Base-by-base conservation (phyloP, 2,797 vertebrate species). In the Eulemur albifrons region DNA sequence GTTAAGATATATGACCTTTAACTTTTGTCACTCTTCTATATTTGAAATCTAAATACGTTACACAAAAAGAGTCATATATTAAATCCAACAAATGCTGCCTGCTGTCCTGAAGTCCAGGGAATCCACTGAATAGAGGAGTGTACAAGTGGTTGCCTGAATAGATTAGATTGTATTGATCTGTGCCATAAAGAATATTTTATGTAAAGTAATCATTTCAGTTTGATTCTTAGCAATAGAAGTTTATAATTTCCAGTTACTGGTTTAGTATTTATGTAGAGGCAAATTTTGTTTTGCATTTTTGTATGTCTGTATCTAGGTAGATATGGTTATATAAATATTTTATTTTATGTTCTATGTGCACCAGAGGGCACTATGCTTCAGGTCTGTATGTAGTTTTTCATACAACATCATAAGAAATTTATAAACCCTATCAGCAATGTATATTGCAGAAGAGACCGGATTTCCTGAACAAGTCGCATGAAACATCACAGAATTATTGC, bases 351-450 rank as follows among this genome's bases (percentile, higher is more conserved):
- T 93, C 10, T 96, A 35, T 32, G 61, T 92, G 90, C 98, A 98
- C 96, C 96, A 98, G 98, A 98, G 98, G 98, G 98, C 98, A 98
- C 97, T 98, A 81, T 98, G 89, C 90, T 94, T 97, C 98, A 98
- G 97, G 87, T 98, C 97, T 98, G 90, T 92, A 82, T 97, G 69
- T 38, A 70, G 35, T 84, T 23, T 97, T 70, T 90, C 69, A 63
- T 84, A 93, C 9, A 76, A 9, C 76, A 75, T 14, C 72, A 11
- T 50, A 54, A 96, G 70, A 93, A 95, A 97, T 97, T 95, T 97
- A 91, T 94, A 94, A 96, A 93, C 93, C 57, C 79, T 57, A 43
- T 95, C 95, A 92, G 87, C 94, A 98, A 96, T 96, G 88, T 18
- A 81, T 88, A 61, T 94, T 97, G 93, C 88, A 94, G 96, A 97